phyloP scores from a whole-genome alignment of 1,140 invertebrate species.

The Microplitis mediator region DNA sequence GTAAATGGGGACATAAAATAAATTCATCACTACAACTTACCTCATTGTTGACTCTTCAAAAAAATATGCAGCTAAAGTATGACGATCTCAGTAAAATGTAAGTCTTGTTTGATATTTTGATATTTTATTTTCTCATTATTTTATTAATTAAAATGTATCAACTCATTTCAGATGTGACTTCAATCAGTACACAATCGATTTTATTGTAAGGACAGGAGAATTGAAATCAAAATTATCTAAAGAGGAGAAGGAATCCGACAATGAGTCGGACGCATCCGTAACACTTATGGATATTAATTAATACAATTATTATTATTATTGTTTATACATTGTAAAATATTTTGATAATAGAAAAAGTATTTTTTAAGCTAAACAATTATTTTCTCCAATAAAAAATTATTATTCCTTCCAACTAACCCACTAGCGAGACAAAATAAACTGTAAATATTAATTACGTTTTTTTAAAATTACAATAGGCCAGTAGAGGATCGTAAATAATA shows the following conservation, averaged over 20 bases:
- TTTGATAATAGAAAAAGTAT: too few relatives aligned
- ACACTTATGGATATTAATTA: slow-evolving; percentile 38
- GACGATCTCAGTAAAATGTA: slow-evolving; percentile 86
- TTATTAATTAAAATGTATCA: background rate
- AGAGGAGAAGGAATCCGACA: slow-evolving; percentile 42
- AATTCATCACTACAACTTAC: slow-evolving; percentile 66
- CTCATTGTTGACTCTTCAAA: slow-evolving; percentile 76
- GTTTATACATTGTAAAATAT: too few relatives aligned
- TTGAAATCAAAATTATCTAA: slow-evolving; percentile 38
- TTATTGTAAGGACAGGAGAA: slow-evolving; percentile 66
- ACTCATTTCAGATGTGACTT: slow-evolving; percentile 75
- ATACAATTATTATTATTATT: background rate
- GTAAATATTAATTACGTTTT: slow-evolving; percentile 41
- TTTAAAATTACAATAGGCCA: slow-evolving; percentile 76
- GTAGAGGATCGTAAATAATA: slow-evolving; percentile 75
- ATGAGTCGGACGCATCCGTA: slow-evolving; percentile 51
- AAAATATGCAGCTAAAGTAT: slow-evolving; percentile 79
- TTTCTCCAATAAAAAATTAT: too few relatives aligned
- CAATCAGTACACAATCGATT: slow-evolving; percentile 78
- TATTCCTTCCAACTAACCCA: too few relatives aligned
- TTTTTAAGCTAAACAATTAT: too few relatives aligned
- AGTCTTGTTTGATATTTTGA: slow-evolving; percentile 56
- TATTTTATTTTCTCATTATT: background rate
- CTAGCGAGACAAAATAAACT: too few relatives aligned
- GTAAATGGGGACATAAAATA: slow-evolving; percentile 66